Evolutionary conservation across 2,888 invertebrate species (phyloP), one percentile per base, ranked within the genome.

Genomic region (Orchesella flavescens): DNA sequence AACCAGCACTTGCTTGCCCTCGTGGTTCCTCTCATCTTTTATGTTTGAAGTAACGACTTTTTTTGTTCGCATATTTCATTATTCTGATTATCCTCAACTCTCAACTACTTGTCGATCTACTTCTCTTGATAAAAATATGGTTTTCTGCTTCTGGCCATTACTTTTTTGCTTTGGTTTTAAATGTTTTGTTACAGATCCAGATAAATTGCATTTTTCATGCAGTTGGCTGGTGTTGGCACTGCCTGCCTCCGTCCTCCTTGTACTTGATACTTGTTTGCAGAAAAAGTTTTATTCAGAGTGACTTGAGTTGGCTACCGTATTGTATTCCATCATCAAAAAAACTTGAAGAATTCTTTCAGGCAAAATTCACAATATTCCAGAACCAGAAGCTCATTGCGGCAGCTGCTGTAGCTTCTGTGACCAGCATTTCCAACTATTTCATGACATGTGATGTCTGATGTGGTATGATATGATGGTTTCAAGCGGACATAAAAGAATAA

Each of bases 51-150:
- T 49, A 72, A 79, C 73, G 66, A 79, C 72, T 66, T 46, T 72
- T 34, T 65, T 17, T 55, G 74, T 68, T 3, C 44, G 34, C 80
- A 80, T 80, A 80, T 68, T 65, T 73, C 72, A 73, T 55, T 46
- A 7, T 73, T 53, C 55, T 66, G 73, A 80, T 66, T 55, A 24
- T 69, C 15, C 12, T 65, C 34, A 79, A 65, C 72, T n/a, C n/a
- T n/a, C n/a, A n/a, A n/a, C n/a, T n/a, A n/a, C n/a, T 79, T 73
- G 74, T 80, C 80, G 73, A 79, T 79, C 79, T 79, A 79, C 79
- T 79, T 79, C 69, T 79, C 34, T 17, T 17, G n/a, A 44, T 46
- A 68, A 49, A 68, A 68, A 68, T 68, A 49, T 68, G 13, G 44
- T 9, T n/a, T 65, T 34, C 34, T 13, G 49, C 68, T 68, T 49